Conservation (phyloP, 2,888 invertebrate species). For the Opisthograptis luteolata region DNA sequence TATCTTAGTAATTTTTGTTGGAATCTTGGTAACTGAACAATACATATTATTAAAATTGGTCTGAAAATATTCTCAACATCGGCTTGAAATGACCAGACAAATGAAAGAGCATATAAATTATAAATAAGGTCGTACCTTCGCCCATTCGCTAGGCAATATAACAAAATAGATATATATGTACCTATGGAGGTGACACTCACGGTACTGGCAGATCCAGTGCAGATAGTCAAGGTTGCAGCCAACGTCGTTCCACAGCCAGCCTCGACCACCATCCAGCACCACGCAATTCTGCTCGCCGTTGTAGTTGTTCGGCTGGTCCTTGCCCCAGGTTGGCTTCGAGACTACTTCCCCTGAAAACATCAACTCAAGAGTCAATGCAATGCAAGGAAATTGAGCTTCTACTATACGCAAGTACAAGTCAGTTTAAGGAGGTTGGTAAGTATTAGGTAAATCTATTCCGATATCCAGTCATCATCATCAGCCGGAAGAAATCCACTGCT, state of each 20-base stretch:
- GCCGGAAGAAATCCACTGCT: too few relatives aligned
- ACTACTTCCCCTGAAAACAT: conserved; percentile 90
- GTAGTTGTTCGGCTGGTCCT: conserved; percentile 97
- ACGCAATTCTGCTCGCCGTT: conserved; percentile 98
- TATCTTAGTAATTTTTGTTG: too few relatives aligned
- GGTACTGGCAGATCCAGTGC: conserved; percentile 96
- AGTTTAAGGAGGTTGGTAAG: too few relatives aligned
- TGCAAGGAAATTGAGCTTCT: too few relatives aligned
- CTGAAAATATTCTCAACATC: too few relatives aligned
- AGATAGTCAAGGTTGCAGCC: conserved; percentile 96
- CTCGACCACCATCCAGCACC: conserved; percentile 95
- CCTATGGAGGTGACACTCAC: conserved; percentile 86
- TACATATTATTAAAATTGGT: too few relatives aligned
- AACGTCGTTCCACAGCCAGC: conserved; percentile 97
- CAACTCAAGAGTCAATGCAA: too few relatives aligned
- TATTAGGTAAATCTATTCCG: too few relatives aligned
- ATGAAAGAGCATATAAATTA: background rate
- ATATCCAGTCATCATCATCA: too few relatives aligned
- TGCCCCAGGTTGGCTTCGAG: conserved; percentile 93
- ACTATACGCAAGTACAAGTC: too few relatives aligned
- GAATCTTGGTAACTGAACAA: too few relatives aligned
- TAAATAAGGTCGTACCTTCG: conserved; percentile 8
- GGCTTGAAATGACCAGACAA: background rate
- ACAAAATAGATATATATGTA: conserved; percentile 80
- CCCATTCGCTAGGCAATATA: conserved; percentile 52